Evolutionary conservation across 2,113 vertebrate genomes (phyloP).

Genomic region (Amblyornis subalaris): DNA sequence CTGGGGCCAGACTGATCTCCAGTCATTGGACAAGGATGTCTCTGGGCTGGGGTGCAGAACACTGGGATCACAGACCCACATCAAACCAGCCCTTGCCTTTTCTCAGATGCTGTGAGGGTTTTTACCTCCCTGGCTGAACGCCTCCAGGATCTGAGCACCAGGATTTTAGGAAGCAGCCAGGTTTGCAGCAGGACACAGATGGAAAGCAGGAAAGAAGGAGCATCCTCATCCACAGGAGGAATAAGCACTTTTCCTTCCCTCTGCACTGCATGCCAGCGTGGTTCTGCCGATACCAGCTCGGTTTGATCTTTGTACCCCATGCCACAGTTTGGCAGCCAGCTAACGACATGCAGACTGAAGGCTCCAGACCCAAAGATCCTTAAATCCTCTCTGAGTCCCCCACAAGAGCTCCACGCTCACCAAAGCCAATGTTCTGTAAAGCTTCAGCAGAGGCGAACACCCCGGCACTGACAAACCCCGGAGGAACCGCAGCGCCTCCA

Average conservation of each 20-base stretch:
- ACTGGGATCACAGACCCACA: rapidly evolving
- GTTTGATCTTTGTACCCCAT: rapidly evolving
- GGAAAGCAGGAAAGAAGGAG: neutral
- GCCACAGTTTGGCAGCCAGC: neutral
- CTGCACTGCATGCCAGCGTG: neutral
- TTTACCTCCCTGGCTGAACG: neutral
- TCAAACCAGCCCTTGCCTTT: neutral
- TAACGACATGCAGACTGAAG: neutral
- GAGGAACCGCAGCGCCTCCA: neutral
- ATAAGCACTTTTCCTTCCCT: neutral
- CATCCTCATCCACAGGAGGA: neutral
- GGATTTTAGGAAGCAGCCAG: neutral
- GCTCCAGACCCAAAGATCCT: neutral
- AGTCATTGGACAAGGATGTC: rapidly evolving
- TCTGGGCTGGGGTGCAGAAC: neutral
- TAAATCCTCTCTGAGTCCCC: neutral
- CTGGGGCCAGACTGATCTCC: neutral
- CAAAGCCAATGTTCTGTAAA: neutral
- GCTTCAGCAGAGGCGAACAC: neutral
- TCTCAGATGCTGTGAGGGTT: neutral
- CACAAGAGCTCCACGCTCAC: neutral
- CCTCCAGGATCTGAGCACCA: neutral
- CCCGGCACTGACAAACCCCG: rapidly evolving
- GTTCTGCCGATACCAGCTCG: rapidly evolving
- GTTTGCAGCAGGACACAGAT: neutral